These are phyloP conservation scores for Pterois miles DNA, from an alignment of 2,797 vertebrate genomes.

Conservation along the genomic window DNA sequence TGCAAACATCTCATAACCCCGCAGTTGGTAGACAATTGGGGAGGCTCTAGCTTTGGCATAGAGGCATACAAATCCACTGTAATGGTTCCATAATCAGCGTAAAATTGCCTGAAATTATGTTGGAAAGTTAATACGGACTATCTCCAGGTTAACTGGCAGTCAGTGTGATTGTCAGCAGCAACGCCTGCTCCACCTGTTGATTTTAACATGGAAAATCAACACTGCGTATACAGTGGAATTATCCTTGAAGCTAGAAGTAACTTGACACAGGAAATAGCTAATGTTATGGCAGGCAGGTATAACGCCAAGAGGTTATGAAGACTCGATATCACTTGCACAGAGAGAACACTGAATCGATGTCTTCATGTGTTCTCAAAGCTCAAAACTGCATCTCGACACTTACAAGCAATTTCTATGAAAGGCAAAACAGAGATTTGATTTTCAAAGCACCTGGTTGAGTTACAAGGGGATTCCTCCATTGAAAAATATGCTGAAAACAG, in stretches of 20 bases:
- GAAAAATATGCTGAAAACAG: conserved; percentile 45
- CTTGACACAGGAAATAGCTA: conserved; percentile 24
- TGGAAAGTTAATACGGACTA: conserved; percentile 31
- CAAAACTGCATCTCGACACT: conserved; percentile 61
- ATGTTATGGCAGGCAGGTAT: conserved; percentile 17
- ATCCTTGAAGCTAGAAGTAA: conserved; percentile 15
- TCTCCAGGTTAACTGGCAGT: conserved; percentile 20
- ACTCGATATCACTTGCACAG: conserved; percentile 16
- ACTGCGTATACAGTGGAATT: background rate
- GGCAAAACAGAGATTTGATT: conserved; percentile 31
- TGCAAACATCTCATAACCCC: conserved; percentile 54
- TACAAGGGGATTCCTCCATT: conserved; percentile 24
- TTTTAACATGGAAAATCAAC: conserved; percentile 28
- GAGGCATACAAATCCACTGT: conserved; percentile 51
- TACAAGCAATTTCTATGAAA: conserved; percentile 21
- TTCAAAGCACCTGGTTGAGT: conserved; percentile 52
- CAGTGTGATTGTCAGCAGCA: conserved; percentile 20
- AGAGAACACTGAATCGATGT: conserved; percentile 23
- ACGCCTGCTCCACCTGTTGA: conserved; percentile 54
- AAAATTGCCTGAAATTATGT: conserved; percentile 53
- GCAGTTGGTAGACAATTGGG: conserved; percentile 40
- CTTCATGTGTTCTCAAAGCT: conserved; percentile 41
- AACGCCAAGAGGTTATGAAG: conserved; percentile 17
- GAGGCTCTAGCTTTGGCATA: conserved; percentile 14
- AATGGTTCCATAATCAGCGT: conserved; percentile 43